phyloP scores from a whole-genome alignment of 2,113 vertebrate species.

The Pycnonotus jocosus region DNA sequence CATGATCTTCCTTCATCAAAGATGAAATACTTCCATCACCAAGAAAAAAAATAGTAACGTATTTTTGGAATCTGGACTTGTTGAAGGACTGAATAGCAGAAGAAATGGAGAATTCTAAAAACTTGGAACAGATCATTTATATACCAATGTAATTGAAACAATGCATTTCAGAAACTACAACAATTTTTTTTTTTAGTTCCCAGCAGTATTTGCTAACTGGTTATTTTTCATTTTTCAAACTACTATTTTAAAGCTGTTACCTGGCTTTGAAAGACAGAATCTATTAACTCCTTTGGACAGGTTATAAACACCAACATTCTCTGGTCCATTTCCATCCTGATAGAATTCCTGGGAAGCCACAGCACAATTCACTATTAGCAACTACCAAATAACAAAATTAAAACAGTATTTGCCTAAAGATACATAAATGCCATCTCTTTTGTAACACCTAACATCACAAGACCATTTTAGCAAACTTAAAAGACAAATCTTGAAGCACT shows the following conservation, averaged over 20 bases:
- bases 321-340: slow-evolving; percentile 93
- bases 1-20: background rate
- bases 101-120: background rate
- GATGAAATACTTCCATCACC: background rate
- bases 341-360: slow-evolving; percentile 87
- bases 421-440: background rate
- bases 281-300: slow-evolving; percentile 96
- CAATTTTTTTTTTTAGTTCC: background rate
- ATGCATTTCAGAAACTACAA: background rate
- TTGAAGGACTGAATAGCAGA: background rate
- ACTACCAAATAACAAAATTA: background rate
- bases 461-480: background rate
- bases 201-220: background rate
- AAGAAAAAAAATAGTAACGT: background rate
- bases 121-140: background rate
- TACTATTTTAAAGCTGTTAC: slow-evolving; percentile 66
- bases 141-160: background rate
- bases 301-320: slow-evolving; percentile 97
- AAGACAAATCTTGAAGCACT: background rate
- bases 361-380: background rate
- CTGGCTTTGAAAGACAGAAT: slow-evolving; percentile 97
- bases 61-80: background rate
- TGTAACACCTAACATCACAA: background rate
- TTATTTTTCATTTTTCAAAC: background rate
- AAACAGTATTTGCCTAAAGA: background rate